These are phyloP conservation scores for Onychomys leucogaster DNA, from an alignment of 2,797 vertebrate species.

Conservation along the genomic window DNA sequence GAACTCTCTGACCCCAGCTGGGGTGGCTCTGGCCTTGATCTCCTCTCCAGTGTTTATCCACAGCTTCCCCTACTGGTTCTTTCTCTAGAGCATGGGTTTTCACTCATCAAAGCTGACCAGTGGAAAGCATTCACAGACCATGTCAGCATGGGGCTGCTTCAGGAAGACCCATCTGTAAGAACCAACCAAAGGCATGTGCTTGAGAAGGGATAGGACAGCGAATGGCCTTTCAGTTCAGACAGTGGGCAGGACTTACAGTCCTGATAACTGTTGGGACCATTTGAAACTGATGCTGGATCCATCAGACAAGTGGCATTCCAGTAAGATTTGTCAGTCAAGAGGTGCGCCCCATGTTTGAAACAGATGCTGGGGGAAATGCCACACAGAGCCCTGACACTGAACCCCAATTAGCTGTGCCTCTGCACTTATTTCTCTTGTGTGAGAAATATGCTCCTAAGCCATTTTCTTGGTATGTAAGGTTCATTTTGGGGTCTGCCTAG, in stretches of 20 bases:
- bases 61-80: neutral
- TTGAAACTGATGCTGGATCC: neutral
- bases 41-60: neutral
- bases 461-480: neutral
- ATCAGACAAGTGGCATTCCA: neutral
- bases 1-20: neutral
- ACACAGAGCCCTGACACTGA: neutral
- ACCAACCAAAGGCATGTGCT: neutral
- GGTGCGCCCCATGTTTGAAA: neutral
- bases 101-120: no score
- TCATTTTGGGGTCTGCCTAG: neutral
- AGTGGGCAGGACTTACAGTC: neutral
- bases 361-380: neutral
- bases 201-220: neutral
- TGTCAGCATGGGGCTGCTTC: neutral
- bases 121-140: neutral
- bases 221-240: rapidly evolving
- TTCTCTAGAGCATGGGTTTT: neutral
- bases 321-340: neutral
- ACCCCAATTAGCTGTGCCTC: neutral
- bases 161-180: neutral
- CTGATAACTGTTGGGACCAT: neutral
- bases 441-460: neutral
- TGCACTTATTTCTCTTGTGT: neutral
- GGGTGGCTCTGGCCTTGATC: neutral